Conservation (phyloP, 2,113 vertebrate species). For the Heterotilapia buettikoferi region DNA sequence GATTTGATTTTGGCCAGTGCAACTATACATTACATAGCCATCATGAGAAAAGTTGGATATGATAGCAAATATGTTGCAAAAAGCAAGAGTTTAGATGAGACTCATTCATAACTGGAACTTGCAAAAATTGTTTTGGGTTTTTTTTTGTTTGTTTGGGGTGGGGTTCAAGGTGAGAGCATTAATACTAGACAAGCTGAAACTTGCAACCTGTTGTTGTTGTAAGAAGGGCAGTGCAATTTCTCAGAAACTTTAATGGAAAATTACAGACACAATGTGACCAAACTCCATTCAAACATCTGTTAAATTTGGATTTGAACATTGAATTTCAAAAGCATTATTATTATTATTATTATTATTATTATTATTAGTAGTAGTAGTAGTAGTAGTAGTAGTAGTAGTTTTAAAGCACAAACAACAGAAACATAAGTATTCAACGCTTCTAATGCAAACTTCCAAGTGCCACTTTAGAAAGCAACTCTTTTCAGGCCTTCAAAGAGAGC, state of each 20-base stretch:
- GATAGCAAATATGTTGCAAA: background rate
- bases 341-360: background rate
- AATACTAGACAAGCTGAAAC: background rate
- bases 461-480: background rate
- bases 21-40: background rate
- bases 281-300: background rate
- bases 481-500: background rate
- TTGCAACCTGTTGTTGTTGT: background rate
- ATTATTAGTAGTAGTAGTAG: background rate
- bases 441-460: background rate
- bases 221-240: background rate
- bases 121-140: fast-evolving
- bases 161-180: background rate
- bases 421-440: background rate
- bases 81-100: background rate
- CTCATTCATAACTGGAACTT: background rate
- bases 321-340: background rate
- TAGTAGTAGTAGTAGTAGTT: background rate
- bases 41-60: background rate
- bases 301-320: background rate
- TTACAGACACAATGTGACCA: background rate
- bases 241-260: background rate
- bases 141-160: background rate
- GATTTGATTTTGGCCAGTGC: background rate
- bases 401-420: background rate